Percentiles rank a stretch among this genome's conserved stretches.
Evolutionary conservation across 2,888 invertebrate species (phyloP).

Genomic region (Drosophila macrothrix): DNA sequence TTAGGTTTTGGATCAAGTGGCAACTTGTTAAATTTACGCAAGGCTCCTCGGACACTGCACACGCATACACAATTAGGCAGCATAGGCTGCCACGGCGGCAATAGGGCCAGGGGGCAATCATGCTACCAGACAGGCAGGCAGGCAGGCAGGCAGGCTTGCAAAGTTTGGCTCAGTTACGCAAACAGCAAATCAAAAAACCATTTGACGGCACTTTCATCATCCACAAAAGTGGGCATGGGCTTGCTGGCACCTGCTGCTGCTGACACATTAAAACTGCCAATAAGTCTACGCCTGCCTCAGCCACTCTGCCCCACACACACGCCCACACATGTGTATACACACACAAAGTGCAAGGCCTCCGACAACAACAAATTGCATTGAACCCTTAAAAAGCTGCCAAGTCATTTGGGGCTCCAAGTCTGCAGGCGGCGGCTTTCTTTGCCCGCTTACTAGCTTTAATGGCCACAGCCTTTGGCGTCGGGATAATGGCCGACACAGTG

Average conservation of each 20-base stretch:
- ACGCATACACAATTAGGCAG: conserved; percentile 76
- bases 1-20: conserved; percentile 61
- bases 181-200: conserved; percentile 80
- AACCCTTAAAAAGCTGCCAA: conserved; percentile 54
- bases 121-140: not conserved
- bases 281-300: conserved; percentile 52
- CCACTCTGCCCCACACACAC: not conserved
- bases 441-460: conserved; percentile 51
- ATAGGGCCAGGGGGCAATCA: not conserved
- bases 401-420: conserved; percentile 41
- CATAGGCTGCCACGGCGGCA: conserved; percentile 3
- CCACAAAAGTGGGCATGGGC: conserved; percentile 46
- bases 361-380: conserved; percentile 61
- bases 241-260: conserved; percentile 72
- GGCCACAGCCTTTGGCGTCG: conserved; percentile 41
- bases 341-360: conserved; percentile 45
- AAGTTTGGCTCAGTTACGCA: conserved; percentile 68
- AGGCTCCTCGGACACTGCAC: conserved; percentile 70
- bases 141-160: not conserved
- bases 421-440: conserved; percentile 21
- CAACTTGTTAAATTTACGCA: conserved; percentile 80
- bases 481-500: conserved; percentile 14
- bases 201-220: conserved; percentile 81
- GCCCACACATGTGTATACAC: not conserved
- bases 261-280: conserved; percentile 78